A percentile compares a stretch with the other conserved stretches of the same genome.
Evolutionary conservation across 2,797 vertebrate genomes (phyloP).

Genomic region (Dipus sagitta): DNA sequence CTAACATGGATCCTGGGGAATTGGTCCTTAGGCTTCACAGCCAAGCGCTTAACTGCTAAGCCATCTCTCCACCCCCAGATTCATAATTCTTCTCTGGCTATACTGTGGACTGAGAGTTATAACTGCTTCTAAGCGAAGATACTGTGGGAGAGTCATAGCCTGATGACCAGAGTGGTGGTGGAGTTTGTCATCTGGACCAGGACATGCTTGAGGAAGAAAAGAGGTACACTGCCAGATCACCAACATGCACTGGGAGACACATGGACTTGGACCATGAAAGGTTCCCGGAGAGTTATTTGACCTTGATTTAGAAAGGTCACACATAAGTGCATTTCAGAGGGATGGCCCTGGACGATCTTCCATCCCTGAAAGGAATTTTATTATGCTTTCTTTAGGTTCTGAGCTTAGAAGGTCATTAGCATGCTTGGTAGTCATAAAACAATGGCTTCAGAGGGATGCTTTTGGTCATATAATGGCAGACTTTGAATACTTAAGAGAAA

Average conservation of each 20-base stretch:
- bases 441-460: background rate
- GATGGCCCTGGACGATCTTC: background rate
- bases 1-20: too few species aligned
- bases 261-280: fast-evolving
- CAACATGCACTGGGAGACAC: background rate
- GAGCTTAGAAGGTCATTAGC: background rate
- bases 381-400: background rate
- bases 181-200: background rate
- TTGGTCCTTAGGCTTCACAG: too few species aligned
- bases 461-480: background rate
- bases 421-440: background rate
- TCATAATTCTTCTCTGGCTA: too few species aligned
- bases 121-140: too few species aligned
- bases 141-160: background rate
- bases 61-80: too few species aligned
- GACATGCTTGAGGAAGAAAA: background rate
- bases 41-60: too few species aligned
- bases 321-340: background rate
- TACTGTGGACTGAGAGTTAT: too few species aligned
- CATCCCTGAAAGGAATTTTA: background rate
- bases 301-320: background rate
- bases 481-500: background rate
- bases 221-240: fast-evolving
- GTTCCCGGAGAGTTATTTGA: background rate
- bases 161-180: background rate